phyloP scores from a whole-genome alignment of 2,888 invertebrate species.

The Thymelicus sylvestris region DNA sequence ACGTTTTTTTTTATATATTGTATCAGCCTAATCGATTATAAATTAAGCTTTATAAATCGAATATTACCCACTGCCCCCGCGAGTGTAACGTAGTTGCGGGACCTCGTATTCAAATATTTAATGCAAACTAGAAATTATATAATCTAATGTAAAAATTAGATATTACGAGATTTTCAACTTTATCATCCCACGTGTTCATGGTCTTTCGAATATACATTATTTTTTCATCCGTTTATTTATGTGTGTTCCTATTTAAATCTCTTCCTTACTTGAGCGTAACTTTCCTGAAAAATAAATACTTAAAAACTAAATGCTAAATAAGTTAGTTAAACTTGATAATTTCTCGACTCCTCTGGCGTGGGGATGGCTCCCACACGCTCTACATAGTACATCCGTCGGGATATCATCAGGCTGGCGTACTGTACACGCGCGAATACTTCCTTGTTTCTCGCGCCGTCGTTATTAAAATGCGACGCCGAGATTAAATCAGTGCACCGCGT shows the following conservation, averaged over 20 bases:
- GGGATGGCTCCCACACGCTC: neutral
- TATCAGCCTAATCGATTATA: no score
- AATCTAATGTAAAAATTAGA: no score
- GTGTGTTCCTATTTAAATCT: neutral
- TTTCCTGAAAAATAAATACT: neutral
- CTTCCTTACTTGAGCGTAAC: neutral
- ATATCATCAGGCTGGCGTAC: neutral
- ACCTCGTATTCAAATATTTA: no score
- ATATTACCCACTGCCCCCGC: no score
- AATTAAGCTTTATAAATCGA: no score
- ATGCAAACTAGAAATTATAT: no score
- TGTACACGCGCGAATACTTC: conserved; percentile 14
- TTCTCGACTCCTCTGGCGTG: conserved; percentile 14
- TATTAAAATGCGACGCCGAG: conserved; percentile 28
- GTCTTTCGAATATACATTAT: no score
- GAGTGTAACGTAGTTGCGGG: no score
- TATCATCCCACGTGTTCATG: no score
- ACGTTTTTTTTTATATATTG: no score
- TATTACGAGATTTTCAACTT: no score
- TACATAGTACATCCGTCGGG: neutral
- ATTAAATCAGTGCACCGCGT: conserved; percentile 48
- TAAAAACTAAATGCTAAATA: neutral
- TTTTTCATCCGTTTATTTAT: no score
- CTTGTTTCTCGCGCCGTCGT: conserved; percentile 23
- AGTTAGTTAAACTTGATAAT: neutral